Evolutionary conservation across 2,797 vertebrate genomes (phyloP).

Genomic region (Tachyglossus aculeatus): DNA sequence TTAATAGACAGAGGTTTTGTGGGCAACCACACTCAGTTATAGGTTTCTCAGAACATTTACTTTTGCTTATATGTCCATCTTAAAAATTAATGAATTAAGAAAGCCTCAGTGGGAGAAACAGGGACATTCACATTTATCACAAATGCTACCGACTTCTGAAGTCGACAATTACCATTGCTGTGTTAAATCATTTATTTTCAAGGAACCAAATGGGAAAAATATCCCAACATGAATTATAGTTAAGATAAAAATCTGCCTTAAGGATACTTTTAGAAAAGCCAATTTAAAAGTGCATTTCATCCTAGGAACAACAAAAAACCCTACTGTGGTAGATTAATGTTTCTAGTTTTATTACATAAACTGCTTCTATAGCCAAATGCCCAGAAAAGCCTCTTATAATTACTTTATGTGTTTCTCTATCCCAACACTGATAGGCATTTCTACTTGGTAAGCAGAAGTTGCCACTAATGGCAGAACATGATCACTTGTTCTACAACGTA

Average conservation of each 20-base stretch:
- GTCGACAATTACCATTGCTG: constrained; percentile 54
- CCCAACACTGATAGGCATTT: constrained; percentile 25
- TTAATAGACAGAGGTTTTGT: constrained; percentile 57
- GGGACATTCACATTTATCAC: constrained; percentile 49
- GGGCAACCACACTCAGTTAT: constrained; percentile 43
- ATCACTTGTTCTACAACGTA: constrained; percentile 38
- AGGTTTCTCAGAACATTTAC: constrained; percentile 44
- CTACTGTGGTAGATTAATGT: constrained; percentile 12
- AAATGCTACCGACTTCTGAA: constrained; percentile 44
- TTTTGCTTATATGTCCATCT: constrained; percentile 47
- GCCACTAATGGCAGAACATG: constrained; percentile 48
- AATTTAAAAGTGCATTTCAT: constrained; percentile 57
- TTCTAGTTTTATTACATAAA: constrained; percentile 45
- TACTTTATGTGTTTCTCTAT: constrained; percentile 19
- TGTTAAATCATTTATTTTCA: constrained; percentile 57
- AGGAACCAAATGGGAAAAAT: constrained; percentile 48
- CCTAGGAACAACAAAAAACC: constrained; percentile 27
- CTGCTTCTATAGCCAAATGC: constrained; percentile 54
- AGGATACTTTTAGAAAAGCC: constrained; percentile 51
- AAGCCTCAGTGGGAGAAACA: constrained; percentile 39
- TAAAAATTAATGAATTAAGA: constrained; percentile 64
- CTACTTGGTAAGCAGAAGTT: constrained; percentile 45
- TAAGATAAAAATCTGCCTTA: constrained; percentile 51
- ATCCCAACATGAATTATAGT: constrained; percentile 51
- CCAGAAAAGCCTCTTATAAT: constrained; percentile 39